Evolutionary conservation across 1,140 invertebrate species (phyloP).

Genomic region (Caerostris darwini): DNA sequence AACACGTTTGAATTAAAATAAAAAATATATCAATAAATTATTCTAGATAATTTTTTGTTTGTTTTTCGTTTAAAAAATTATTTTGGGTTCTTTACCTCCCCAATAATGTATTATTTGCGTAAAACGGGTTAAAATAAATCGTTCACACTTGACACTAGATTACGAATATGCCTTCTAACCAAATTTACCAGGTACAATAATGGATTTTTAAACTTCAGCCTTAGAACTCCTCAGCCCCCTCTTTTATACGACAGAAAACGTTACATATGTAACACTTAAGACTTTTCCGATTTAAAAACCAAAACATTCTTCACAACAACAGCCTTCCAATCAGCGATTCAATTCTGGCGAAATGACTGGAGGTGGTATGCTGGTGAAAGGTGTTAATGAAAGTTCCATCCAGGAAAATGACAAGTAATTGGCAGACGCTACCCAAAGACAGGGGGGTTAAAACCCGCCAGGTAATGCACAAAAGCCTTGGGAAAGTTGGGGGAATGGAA

Average conservation of each 20-base stretch:
- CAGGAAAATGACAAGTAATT: slow-evolving; percentile 47
- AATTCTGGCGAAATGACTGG: neutral
- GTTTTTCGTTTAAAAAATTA: too few relatives aligned
- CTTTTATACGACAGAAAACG: neutral
- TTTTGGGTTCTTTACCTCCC: too few relatives aligned
- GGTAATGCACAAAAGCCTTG: neutral
- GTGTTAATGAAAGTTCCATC: slow-evolving; percentile 29
- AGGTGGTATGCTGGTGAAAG: slow-evolving; percentile 15
- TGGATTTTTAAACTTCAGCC: neutral
- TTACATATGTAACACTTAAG: neutral
- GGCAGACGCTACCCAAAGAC: slow-evolving; percentile 16
- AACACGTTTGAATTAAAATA: too few relatives aligned
- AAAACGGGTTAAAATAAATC: too few relatives aligned
- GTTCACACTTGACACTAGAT: too few relatives aligned
- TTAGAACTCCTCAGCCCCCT: neutral
- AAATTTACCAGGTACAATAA: too few relatives aligned
- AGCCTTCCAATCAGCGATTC: neutral
- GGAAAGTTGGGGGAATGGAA: neutral
- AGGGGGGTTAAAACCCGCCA: slow-evolving; percentile 6
- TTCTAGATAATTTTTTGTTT: too few relatives aligned
- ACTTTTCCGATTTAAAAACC: neutral
- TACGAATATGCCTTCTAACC: too few relatives aligned
- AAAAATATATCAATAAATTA: too few relatives aligned
- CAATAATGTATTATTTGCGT: too few relatives aligned
- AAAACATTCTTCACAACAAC: neutral